Evolutionary conservation across 2,888 invertebrate species (phyloP).

Genomic region (Abrostola tripartita): DNA sequence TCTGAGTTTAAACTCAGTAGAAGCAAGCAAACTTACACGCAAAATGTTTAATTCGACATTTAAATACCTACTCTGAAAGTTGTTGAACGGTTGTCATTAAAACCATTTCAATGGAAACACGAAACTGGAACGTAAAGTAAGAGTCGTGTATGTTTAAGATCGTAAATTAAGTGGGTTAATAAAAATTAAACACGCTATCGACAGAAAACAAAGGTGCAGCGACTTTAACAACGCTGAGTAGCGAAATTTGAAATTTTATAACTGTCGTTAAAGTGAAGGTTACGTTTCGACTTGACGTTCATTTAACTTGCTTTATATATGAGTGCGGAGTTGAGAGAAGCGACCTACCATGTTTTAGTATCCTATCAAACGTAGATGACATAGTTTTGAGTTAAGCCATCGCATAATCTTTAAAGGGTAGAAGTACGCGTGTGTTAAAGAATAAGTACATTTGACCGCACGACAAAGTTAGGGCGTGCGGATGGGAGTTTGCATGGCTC

Average conservation of each 20-base stretch:
- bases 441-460: constrained; percentile 51
- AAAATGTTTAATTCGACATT: constrained; percentile 17
- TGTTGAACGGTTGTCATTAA: constrained; percentile 23
- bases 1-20: too few species aligned
- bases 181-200: constrained; percentile 57
- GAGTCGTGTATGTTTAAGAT: constrained; percentile 34
- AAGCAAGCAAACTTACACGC: too few species aligned
- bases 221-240: constrained; percentile 69
- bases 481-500: constrained; percentile 52
- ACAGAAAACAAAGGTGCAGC: constrained; percentile 59
- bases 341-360: constrained; percentile 82
- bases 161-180: constrained; percentile 56
- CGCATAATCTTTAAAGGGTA: constrained; percentile 57
- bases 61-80: constrained; percentile 9
- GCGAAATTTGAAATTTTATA: constrained; percentile 84
- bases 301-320: constrained; percentile 77
- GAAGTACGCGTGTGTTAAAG: constrained; percentile 53
- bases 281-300: constrained; percentile 74
- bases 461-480: constrained; percentile 56
- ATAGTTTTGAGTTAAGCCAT: constrained; percentile 58
- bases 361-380: constrained; percentile 72
- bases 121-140: constrained; percentile 35
- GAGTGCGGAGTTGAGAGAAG: constrained; percentile 78
- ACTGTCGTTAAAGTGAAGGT: constrained; percentile 79
- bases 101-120: constrained; percentile 26